A percentile compares a stretch with the other conserved stretches of the same genome.
Conservation (phyloP, 2,797 vertebrate species). For the Ctenopoma multispine region DNA sequence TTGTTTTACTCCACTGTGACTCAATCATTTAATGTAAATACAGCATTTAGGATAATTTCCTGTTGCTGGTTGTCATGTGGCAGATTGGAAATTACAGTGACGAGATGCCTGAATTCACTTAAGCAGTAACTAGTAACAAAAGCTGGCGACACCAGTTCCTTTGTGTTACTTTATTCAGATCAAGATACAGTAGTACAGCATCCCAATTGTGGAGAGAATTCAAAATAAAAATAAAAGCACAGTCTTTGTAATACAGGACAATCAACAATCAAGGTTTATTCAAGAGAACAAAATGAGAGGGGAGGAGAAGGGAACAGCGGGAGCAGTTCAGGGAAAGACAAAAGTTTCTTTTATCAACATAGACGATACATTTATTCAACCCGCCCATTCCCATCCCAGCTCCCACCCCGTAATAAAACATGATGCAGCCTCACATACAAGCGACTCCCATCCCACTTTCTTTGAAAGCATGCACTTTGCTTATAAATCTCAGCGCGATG, state of each 20-base stretch:
- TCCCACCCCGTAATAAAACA: conserved; percentile 70
- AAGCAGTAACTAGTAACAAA: conserved; percentile 1
- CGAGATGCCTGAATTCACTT: conserved; percentile 10
- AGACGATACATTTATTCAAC: conserved; percentile 66
- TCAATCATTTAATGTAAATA: no score
- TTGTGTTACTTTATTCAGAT: conserved; percentile 85
- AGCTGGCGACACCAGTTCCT: conserved; percentile 20
- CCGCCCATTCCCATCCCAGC: conserved; percentile 55
- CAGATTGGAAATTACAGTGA: not conserved
- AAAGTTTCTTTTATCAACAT: conserved; percentile 64
- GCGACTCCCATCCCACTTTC: conserved; percentile 31
- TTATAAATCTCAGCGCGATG: no score
- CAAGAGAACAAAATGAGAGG: conserved; percentile 61
- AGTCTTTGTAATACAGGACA: conserved; percentile 75
- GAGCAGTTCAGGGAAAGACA: conserved; percentile 53
- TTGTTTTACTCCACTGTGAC: no score
- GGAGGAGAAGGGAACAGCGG: conserved; percentile 13
- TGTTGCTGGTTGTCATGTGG: not conserved
- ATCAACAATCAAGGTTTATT: conserved; percentile 78
- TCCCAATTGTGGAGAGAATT: conserved; percentile 65
- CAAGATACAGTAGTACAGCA: conserved; percentile 82
- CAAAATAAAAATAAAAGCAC: conserved; percentile 79
- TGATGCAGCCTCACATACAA: conserved; percentile 59
- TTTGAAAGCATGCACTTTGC: conserved; percentile 45
- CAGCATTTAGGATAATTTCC: not conserved